Percentiles rank a stretch among this genome's conserved stretches.
These are phyloP conservation scores for Drosophila melanocephala DNA, from an alignment of 2,888 invertebrate genomes.

Conservation along the genomic window DNA sequence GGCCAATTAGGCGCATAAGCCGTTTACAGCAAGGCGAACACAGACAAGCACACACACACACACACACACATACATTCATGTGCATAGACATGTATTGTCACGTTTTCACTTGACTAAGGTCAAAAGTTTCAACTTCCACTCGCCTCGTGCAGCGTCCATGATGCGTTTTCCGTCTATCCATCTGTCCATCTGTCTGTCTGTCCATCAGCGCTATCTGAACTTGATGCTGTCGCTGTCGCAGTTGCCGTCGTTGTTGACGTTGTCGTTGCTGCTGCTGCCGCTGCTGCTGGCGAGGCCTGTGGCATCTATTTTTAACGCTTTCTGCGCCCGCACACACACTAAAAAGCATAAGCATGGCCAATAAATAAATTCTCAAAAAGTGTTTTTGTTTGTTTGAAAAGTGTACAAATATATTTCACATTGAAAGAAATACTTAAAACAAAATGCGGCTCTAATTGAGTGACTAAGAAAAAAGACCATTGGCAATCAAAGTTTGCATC, in stretches of 20 bases:
- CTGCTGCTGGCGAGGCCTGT: slow-evolving; percentile 61
- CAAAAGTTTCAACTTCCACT: slow-evolving; percentile 60
- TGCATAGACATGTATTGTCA: slow-evolving; percentile 53
- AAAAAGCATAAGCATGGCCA: slow-evolving; percentile 60
- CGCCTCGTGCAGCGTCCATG: slow-evolving; percentile 24
- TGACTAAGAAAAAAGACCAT: slow-evolving; percentile 27
- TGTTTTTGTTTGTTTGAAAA: slow-evolving; percentile 21
- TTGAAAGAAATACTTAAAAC: slow-evolving; percentile 12
- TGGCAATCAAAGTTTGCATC: slow-evolving; percentile 46
- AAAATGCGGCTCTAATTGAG: slow-evolving; percentile 20
- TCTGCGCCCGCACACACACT: slow-evolving; percentile 61
- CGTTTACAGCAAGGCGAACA: slow-evolving; percentile 39
- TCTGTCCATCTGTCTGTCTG: background rate
- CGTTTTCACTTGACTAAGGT: slow-evolving; percentile 77
- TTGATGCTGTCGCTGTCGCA: slow-evolving; percentile 60
- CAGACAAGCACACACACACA: slow-evolving; percentile 1
- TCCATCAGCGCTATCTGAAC: slow-evolving; percentile 56
- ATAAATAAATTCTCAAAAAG: slow-evolving; percentile 61
- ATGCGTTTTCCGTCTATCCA: slow-evolving; percentile 9
- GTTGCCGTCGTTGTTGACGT: slow-evolving; percentile 16
- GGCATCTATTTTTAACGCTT: slow-evolving; percentile 67
- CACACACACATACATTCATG: background rate
- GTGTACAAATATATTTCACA: slow-evolving; percentile 14
- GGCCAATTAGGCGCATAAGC: slow-evolving; percentile 68
- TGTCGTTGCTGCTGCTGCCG: slow-evolving; percentile 27